phyloP scores from a whole-genome alignment of 2,797 vertebrate species.

The Fistularia tabacaria region DNA sequence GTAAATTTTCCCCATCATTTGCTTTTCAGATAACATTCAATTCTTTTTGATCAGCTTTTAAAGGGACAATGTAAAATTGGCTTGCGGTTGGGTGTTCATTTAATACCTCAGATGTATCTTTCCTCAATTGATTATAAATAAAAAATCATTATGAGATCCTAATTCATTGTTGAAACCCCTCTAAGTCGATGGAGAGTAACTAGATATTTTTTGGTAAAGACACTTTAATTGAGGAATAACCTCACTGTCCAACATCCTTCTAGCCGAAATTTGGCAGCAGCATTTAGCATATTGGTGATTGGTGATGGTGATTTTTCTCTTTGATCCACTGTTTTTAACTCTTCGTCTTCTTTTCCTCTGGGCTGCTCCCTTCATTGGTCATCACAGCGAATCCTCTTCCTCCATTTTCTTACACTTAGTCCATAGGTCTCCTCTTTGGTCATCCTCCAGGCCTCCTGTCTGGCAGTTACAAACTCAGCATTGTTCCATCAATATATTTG shows the following conservation, averaged over 20 bases:
- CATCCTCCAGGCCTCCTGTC: too few species aligned
- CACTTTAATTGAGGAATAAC: slow-evolving; percentile 17
- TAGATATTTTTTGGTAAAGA: slow-evolving; percentile 9
- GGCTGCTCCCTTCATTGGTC: too few species aligned
- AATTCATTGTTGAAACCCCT: slow-evolving; percentile 1
- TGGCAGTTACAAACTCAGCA: too few species aligned
- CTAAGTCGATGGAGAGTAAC: neutral
- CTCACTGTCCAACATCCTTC: neutral
- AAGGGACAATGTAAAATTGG: neutral
- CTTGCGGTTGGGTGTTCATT: neutral
- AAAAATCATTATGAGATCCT: neutral
- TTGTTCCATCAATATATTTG: too few species aligned
- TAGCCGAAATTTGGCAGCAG: slow-evolving; percentile 19
- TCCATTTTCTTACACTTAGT: too few species aligned
- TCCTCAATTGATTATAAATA: slow-evolving; percentile 3
- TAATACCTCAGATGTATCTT: neutral
- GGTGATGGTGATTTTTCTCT: slow-evolving; percentile 29
- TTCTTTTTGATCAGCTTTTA: too few species aligned
- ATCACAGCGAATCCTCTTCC: too few species aligned
- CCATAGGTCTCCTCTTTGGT: too few species aligned
- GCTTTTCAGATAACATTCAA: too few species aligned
- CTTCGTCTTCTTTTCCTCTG: too few species aligned
- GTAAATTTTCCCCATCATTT: too few species aligned
- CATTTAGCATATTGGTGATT: slow-evolving; percentile 24
- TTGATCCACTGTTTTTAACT: neutral